Evolutionary conservation across 2,113 vertebrate species (phyloP), one percentile per base, ranked within the genome.

Genomic region (Eonycteris spelaea): DNA sequence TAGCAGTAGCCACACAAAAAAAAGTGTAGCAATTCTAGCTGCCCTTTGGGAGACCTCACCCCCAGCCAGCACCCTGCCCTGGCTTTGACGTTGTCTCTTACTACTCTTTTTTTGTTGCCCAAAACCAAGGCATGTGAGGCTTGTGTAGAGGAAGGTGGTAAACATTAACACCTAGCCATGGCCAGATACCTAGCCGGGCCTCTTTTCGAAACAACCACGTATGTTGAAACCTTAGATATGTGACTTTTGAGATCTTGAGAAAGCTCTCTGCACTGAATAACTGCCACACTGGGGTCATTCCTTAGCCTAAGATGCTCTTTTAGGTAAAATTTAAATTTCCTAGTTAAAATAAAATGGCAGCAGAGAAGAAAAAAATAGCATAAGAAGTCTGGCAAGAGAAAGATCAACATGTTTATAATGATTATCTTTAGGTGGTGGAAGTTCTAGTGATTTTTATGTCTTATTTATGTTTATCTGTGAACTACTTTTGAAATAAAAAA

Each of bases 21-120:
- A 95, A 83, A 86, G 74, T 92, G 68, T 61, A 77, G 93, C 82
- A 83, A 75, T 86, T 75, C 78, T 48, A 71, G 82, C 77, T 97
- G 92, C 30, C 30, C 63, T 87, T 63, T 91, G 71, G 84, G 92
- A 90, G 74, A 53, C 48, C 57, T 80, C 33, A 65, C 63, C 68
- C 24, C 86, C 13, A 30, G 63, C 57, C 57, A 82, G 59, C 59
- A 70, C 78, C 19, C 55, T 53, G 13, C 30, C 59, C 40, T 61
- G 78, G 43, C 28, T 90, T 86, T 93, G 24, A 68, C 16, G 51
- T 61, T 70, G 1, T 80, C 80, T 95, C 16, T 90, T 63, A 80
- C 51, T 92, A 84, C 78, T 45, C 40, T 55, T 90, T 65, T 73
- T 61, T 80, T 55, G 21, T 55, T 63, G 63, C 67, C 71, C 19